These are phyloP conservation scores for Tetragonisca angustula DNA, from an alignment of 2,888 invertebrate species.

Conservation along the genomic window DNA sequence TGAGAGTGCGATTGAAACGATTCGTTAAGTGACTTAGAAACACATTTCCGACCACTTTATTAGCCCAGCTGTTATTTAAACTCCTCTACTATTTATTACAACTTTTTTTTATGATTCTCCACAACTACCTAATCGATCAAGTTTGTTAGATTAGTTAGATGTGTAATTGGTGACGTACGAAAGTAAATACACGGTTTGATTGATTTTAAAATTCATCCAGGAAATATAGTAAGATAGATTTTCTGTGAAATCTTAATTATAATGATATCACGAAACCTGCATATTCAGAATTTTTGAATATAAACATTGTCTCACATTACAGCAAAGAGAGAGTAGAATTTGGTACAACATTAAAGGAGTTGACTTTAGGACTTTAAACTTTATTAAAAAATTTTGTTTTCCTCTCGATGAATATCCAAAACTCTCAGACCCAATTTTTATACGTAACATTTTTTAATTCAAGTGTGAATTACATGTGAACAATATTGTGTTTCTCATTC, in stretches of 20 bases:
- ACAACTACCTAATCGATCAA: not conserved
- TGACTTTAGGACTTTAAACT: too few relatives aligned
- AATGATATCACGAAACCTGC: not conserved
- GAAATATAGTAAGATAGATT: not conserved
- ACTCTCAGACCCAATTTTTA: too few relatives aligned
- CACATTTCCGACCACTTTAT: constrained; percentile 50
- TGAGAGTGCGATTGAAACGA: constrained; percentile 69
- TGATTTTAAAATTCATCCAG: not conserved
- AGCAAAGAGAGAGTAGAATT: too few relatives aligned
- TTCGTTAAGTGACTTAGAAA: constrained; percentile 64
- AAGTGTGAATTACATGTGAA: too few relatives aligned
- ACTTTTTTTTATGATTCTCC: not conserved
- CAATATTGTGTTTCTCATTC: too few relatives aligned
- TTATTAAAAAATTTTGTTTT: too few relatives aligned
- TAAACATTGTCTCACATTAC: too few relatives aligned
- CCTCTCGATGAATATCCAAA: too few relatives aligned
- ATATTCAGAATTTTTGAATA: too few relatives aligned
- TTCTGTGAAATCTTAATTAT: not conserved
- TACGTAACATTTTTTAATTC: too few relatives aligned
- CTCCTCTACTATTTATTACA: not conserved
- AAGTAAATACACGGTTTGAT: not conserved
- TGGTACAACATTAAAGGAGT: too few relatives aligned
- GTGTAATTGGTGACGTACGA: not conserved
- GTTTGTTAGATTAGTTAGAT: not conserved
- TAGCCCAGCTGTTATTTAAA: constrained; percentile 13